phyloP scores from a whole-genome alignment of 2,797 vertebrate species.

The Manis crassicaudata region DNA sequence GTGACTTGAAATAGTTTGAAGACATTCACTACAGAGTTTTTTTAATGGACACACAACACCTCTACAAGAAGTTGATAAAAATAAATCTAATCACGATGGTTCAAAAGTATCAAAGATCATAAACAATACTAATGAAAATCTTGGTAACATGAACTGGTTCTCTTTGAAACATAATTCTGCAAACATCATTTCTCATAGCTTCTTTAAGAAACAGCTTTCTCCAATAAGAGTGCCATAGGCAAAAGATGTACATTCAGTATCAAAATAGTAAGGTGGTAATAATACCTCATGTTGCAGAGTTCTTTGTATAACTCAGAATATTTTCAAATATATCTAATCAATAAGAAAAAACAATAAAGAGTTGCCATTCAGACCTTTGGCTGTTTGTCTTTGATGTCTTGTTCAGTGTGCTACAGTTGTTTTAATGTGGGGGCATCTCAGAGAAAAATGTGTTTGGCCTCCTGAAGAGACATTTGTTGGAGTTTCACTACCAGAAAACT shows the following conservation, averaged over 20 bases:
- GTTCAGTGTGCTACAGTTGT: background rate
- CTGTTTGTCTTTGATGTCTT: background rate
- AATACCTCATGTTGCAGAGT: background rate
- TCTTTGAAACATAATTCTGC: background rate
- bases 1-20: conserved; percentile 10
- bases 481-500: background rate
- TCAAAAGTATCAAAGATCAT: background rate
- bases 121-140: background rate
- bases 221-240: background rate
- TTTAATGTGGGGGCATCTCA: background rate
- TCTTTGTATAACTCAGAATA: conserved; percentile 37
- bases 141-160: background rate
- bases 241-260: background rate
- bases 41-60: background rate
- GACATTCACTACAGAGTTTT: background rate
- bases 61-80: conserved; percentile 23
- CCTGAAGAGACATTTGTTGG: background rate
- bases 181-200: background rate
- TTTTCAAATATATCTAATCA: conserved; percentile 20
- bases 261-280: background rate
- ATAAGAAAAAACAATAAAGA: background rate
- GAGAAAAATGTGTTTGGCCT: conserved; percentile 32
- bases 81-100: background rate
- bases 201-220: conserved; percentile 25
- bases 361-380: background rate